Conservation (phyloP, 35 echinoderm and acorn worm genomes). For the Patiria miniata region DNA sequence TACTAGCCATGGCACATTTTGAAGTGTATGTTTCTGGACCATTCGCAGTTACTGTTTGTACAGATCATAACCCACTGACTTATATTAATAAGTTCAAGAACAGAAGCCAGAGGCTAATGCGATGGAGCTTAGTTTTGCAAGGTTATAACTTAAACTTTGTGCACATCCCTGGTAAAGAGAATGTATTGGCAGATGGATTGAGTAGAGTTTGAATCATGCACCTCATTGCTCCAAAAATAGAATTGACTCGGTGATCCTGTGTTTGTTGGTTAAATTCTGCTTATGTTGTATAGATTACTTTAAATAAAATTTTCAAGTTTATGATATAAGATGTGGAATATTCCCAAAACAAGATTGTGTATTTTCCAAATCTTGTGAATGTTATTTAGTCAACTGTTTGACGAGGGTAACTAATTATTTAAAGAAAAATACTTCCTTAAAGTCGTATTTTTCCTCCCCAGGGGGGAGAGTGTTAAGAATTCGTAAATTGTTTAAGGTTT, state of each 20-base stretch:
- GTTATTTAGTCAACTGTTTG: too few species aligned
- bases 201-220: slow-evolving; percentile 7
- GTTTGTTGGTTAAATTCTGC: too few species aligned
- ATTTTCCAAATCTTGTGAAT: too few species aligned
- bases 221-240: too few species aligned
- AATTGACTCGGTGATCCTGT: too few species aligned
- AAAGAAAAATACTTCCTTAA: not conserved
- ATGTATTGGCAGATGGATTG: slow-evolving; percentile 37
- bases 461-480: slow-evolving; percentile 6
- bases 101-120: slow-evolving; percentile 26
- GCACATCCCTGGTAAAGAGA: slow-evolving; percentile 36
- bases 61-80: slow-evolving; percentile 42
- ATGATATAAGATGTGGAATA: not conserved
- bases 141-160: slow-evolving; percentile 14
- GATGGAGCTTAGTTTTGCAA: slow-evolving; percentile 49
- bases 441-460: not conserved
- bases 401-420: too few species aligned
- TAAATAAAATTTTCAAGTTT: not conserved
- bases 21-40: slow-evolving; percentile 28
- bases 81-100: slow-evolving; percentile 55
- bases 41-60: not conserved
- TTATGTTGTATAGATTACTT: not conserved
- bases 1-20: slow-evolving; percentile 47
- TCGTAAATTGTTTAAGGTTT: too few species aligned
- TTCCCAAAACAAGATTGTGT: too few species aligned